These are phyloP conservation scores for Drosophila persimilis DNA, from an alignment of 1,140 invertebrate genomes.

Conservation along the genomic window DNA sequence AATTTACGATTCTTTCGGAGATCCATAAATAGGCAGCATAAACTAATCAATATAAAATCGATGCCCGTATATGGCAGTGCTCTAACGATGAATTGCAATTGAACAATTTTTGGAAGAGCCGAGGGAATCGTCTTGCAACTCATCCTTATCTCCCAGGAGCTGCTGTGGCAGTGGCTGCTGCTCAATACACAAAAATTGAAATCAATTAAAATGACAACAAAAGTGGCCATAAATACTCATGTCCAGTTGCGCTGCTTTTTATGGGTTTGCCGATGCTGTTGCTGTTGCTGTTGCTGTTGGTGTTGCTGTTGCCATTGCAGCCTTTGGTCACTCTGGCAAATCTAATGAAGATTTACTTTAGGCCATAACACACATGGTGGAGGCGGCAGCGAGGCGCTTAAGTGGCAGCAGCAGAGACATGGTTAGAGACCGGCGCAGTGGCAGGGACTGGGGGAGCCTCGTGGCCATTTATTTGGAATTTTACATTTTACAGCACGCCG, in stretches of 20 bases:
- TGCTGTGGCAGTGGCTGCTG: conserved; percentile 1
- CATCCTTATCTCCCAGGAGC: conserved; percentile 57
- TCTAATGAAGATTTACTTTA: conserved; percentile 83
- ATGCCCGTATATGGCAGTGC: not conserved
- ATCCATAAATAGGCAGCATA: conserved; percentile 26
- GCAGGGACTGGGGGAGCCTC: conserved; percentile 18
- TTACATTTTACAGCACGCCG: conserved; percentile 74
- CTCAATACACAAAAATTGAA: conserved; percentile 71
- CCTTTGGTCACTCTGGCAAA: conserved; percentile 71
- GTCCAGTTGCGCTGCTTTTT: conserved; percentile 68
- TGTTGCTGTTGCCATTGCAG: conserved; percentile 39
- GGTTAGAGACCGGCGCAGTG: not conserved
- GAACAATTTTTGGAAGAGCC: conserved; percentile 11
- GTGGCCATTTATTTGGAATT: conserved; percentile 80
- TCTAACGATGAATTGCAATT: conserved; percentile 24
- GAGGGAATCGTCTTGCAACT: conserved; percentile 55
- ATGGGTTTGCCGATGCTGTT: conserved; percentile 34
- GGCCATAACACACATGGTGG: conserved; percentile 73
- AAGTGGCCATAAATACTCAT: conserved; percentile 76
- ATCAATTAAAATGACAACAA: conserved; percentile 82
- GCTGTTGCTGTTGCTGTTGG: conserved; percentile 31
- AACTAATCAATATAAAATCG: conserved; percentile 31
- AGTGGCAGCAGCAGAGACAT: conserved; percentile 40
- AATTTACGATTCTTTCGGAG: conserved; percentile 4
- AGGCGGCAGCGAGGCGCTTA: conserved; percentile 53